Evolutionary conservation across 1,140 invertebrate genomes (phyloP).

Genomic region (Chelonus insularis): DNA sequence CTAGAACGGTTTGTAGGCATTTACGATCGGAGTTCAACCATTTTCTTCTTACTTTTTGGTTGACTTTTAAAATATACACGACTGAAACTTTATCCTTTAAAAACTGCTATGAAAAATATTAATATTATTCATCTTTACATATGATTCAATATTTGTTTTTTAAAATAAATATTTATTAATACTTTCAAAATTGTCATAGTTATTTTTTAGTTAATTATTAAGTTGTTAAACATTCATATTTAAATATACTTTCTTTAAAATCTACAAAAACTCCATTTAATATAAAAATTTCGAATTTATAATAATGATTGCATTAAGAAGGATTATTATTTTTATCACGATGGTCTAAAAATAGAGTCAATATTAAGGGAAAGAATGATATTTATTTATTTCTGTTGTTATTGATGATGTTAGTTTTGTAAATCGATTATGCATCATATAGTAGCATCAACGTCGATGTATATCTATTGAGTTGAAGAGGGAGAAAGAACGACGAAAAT

Average conservation of each 20-base stretch:
- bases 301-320: too few species aligned
- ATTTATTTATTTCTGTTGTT: neutral
- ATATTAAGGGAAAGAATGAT: too few species aligned
- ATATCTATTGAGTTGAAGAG: slow-evolving; percentile 1
- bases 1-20: slow-evolving; percentile 6
- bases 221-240: neutral
- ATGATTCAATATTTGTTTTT: neutral
- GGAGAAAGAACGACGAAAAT: slow-evolving; percentile 15
- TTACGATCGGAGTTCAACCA: slow-evolving; percentile 14
- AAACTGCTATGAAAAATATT: too few species aligned
- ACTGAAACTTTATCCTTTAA: neutral
- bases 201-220: neutral
- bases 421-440: slow-evolving; percentile 9
- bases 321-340: too few species aligned
- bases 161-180: neutral
- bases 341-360: too few species aligned
- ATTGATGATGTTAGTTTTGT: neutral
- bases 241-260: too few species aligned
- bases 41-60: slow-evolving; percentile 2
- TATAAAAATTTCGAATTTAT: too few species aligned
- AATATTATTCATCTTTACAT: too few species aligned
- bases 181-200: neutral
- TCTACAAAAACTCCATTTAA: too few species aligned
- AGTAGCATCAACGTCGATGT: neutral
- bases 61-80: slow-evolving; percentile 1